Evolutionary conservation across 30 jellyfish, hydroid and myxozoan species (phyloP).

Genomic region (Pseudorhiza aurosa): DNA sequence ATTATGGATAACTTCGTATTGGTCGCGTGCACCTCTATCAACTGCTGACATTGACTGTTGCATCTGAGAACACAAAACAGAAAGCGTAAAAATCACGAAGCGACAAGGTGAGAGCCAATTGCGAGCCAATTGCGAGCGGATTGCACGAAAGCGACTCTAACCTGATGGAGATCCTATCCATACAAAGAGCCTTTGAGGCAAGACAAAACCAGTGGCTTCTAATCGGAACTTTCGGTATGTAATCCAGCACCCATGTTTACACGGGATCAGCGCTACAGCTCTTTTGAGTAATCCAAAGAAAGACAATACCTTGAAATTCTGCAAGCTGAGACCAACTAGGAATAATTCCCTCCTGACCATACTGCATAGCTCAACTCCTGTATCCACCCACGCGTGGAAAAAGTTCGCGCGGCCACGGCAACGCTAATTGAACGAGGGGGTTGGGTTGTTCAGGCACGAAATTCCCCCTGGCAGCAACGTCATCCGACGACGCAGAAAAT

Average conservation of each 20-base stretch:
- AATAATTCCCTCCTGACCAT: slow-evolving; percentile 1
- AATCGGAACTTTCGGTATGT: slow-evolving; percentile 42
- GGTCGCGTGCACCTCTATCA: slow-evolving; percentile 75
- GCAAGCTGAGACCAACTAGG: slow-evolving; percentile 4
- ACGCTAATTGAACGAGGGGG: no score
- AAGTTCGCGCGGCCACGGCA: no score
- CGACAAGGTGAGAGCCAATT: no score
- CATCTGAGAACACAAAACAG: slow-evolving; percentile 41
- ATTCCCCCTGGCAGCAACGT: no score
- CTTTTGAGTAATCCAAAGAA: slow-evolving; percentile 25
- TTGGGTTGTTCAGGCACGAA: no score
- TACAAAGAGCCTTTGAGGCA: slow-evolving; percentile 34
- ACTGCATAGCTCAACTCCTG: no score
- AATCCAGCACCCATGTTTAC: slow-evolving; percentile 22
- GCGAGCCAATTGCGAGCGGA: no score
- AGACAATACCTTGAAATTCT: slow-evolving; percentile 5
- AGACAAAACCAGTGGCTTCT: slow-evolving; percentile 12
- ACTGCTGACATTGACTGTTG: slow-evolving; percentile 67
- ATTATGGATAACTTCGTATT: slow-evolving; percentile 56
- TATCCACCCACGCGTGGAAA: slow-evolving; percentile 25
- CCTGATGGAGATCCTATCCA: neutral
- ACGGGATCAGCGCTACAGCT: slow-evolving; percentile 27
- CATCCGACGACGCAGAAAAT: no score
- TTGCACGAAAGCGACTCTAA: no score
- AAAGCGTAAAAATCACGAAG: no score